Evolutionary conservation across 2,888 invertebrate species (phyloP).

Genomic region (Micoletzkya japonica): DNA sequence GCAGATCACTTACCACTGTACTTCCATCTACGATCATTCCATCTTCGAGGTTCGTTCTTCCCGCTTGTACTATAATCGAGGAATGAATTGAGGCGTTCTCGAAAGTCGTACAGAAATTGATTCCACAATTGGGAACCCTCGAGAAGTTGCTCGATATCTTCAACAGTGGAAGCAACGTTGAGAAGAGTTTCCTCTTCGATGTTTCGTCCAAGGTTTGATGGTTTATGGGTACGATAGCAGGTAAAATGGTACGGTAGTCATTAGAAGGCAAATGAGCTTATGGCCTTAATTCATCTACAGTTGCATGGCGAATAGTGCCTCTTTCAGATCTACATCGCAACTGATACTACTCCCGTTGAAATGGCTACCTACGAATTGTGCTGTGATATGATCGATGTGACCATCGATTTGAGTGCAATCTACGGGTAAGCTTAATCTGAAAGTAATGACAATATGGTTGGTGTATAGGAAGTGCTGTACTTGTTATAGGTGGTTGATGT

Average conservation of each 20-base stretch:
- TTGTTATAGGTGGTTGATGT: slow-evolving; percentile 7
- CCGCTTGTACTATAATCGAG: background rate
- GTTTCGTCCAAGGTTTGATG: slow-evolving; percentile 75
- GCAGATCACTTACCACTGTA: slow-evolving; percentile 74
- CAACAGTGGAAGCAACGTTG: slow-evolving; percentile 97
- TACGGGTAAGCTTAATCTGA: slow-evolving; percentile 75
- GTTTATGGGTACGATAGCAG: background rate
- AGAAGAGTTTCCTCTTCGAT: slow-evolving; percentile 98
- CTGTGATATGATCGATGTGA: slow-evolving; percentile 99
- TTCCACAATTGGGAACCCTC: slow-evolving; percentile 91
- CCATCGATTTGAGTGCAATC: slow-evolving; percentile 96
- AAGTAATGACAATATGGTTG: background rate
- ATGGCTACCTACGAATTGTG: slow-evolving; percentile 96
- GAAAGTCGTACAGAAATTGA: slow-evolving; percentile 98
- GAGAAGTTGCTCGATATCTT: slow-evolving; percentile 96
- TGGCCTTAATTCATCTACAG: background rate
- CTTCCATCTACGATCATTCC: slow-evolving; percentile 98
- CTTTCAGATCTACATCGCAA: slow-evolving; percentile 90
- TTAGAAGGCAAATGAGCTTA: background rate
- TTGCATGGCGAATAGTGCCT: background rate
- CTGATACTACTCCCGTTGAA: slow-evolving; percentile 97
- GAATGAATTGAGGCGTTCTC: slow-evolving; percentile 73
- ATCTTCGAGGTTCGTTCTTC: slow-evolving; percentile 85
- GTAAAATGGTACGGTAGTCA: background rate
- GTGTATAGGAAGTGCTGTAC: background rate